A percentile compares a stretch with the other conserved stretches of the same genome.
These are phyloP conservation scores for Drosophila barbarae DNA, from an alignment of 2,888 invertebrate genomes.

Conservation along the genomic window DNA sequence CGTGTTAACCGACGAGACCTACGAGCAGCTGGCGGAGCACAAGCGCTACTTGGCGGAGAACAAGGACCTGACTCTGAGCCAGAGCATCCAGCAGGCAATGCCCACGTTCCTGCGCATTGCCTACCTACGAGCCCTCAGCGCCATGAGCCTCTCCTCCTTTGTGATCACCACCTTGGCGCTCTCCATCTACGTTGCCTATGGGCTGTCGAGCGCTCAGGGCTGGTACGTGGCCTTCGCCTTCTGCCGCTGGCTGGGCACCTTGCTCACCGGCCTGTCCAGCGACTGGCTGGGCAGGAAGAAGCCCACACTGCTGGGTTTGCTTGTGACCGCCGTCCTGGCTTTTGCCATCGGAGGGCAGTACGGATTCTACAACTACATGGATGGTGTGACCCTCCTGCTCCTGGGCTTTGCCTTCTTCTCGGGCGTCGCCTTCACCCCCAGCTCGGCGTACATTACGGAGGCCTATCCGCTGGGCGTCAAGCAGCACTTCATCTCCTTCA, in stretches of 20 bases:
- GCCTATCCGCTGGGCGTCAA: slow-evolving; percentile 73
- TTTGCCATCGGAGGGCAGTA: slow-evolving; percentile 50
- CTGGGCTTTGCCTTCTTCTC: slow-evolving; percentile 59
- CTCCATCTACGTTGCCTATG: not conserved
- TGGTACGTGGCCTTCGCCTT: slow-evolving; percentile 44
- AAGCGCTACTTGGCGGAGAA: slow-evolving; percentile 70
- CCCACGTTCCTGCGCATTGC: slow-evolving; percentile 59
- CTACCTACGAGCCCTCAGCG: slow-evolving; percentile 60
- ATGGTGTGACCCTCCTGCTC: slow-evolving; percentile 34
- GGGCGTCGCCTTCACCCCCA: slow-evolving; percentile 60
- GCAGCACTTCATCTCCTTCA: slow-evolving; percentile 62
- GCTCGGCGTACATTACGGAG: slow-evolving; percentile 67
- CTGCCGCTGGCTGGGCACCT: slow-evolving; percentile 52
- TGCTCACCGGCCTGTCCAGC: slow-evolving; percentile 38
- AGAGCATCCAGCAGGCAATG: slow-evolving; percentile 50
- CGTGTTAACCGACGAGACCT: slow-evolving; percentile 60
- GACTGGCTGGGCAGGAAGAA: slow-evolving; percentile 67
- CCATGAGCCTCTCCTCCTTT: slow-evolving; percentile 54
- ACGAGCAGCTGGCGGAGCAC: slow-evolving; percentile 65
- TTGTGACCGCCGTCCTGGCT: slow-evolving; percentile 48
- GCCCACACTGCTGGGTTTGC: slow-evolving; percentile 52
- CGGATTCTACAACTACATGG: not conserved
- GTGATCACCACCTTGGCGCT: slow-evolving; percentile 13
- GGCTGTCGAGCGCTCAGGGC: not conserved
- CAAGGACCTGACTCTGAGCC: slow-evolving; percentile 38